Percentiles rank a stretch among this genome's conserved stretches.
Evolutionary conservation across 2,113 vertebrate genomes (phyloP).

Genomic region (Steatornis caripensis): DNA sequence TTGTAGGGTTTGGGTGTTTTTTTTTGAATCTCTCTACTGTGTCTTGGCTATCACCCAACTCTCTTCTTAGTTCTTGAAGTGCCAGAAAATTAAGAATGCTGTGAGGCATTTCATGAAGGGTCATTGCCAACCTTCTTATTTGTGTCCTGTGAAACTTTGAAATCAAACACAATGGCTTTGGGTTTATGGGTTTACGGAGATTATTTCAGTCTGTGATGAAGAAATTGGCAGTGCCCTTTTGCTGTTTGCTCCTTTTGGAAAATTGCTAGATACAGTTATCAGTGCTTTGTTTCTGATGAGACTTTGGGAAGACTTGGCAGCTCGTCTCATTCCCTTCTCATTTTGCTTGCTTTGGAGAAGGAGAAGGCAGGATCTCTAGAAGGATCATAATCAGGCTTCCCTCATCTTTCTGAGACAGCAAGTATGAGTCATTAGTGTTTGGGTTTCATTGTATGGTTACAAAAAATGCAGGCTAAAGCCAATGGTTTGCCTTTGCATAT

Average conservation of each 20-base stretch:
- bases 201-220: neutral
- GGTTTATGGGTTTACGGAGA: neutral
- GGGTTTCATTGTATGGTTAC: neutral
- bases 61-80: neutral
- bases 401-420: neutral
- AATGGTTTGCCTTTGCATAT: neutral
- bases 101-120: neutral
- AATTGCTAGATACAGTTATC: neutral
- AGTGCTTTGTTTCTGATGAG: neutral
- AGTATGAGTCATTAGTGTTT: neutral
- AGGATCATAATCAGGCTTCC: neutral
- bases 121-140: neutral
- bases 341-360: neutral
- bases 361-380: neutral
- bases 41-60: neutral
- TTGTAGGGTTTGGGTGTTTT: neutral
- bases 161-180: neutral
- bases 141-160: neutral
- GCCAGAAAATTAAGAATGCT: neutral
- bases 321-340: neutral
- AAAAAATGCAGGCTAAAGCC: neutral
- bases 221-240: neutral
- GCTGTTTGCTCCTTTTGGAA: neutral
- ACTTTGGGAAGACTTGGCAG: neutral
- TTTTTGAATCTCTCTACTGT: neutral